Evolutionary conservation across 2,888 invertebrate species (phyloP), one percentile per base, ranked within the genome.

Genomic region (Morpho helenor): DNA sequence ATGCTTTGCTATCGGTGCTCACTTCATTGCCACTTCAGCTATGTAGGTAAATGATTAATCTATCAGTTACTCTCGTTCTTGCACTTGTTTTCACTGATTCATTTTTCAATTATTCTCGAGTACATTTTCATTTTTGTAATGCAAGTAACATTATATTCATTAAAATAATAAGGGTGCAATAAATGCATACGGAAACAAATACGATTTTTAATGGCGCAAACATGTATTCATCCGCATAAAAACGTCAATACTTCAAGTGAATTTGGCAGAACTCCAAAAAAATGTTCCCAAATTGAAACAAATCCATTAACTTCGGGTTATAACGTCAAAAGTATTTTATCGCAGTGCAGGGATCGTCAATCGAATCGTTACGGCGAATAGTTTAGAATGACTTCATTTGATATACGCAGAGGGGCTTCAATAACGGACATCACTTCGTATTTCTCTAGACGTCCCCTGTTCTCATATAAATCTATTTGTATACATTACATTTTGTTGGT

Each of bases 341-440:
- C 66, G 66, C 54, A 49, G 66, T 80, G 73, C 61, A 74, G 62
- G 73, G 73, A 75, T 79, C 79, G 73, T 80, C 81, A 83, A 82
- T 83, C 75, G 84, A 84, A 82, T 78, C 80, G 79, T 74, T 77
- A 75, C 84, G 80, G 80, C 78, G 82, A 80, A 84, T 87, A 87
- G 86, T 87, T 85, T 80, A 82, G 82, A 85, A 87, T 84, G 82
- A 84, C 82, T 87, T 86, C 86, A 87, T 84, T 84, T 84, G 77
- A 84, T 82, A 79, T 85, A 84, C 78, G 76, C 74, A 70, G 77
- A 80, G 85, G 86, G 84, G 74, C 75, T 78, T 70, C 75, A 74
- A 80, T 80, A 80, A 80, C 73, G 73, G 66, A 77, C 77, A 69
- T 71, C 52, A 62, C 54, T 51, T 73, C 71, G 65, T 69, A 73